Conservation (phyloP, 2,113 vertebrate genomes). For the Xenus cinereus region DNA sequence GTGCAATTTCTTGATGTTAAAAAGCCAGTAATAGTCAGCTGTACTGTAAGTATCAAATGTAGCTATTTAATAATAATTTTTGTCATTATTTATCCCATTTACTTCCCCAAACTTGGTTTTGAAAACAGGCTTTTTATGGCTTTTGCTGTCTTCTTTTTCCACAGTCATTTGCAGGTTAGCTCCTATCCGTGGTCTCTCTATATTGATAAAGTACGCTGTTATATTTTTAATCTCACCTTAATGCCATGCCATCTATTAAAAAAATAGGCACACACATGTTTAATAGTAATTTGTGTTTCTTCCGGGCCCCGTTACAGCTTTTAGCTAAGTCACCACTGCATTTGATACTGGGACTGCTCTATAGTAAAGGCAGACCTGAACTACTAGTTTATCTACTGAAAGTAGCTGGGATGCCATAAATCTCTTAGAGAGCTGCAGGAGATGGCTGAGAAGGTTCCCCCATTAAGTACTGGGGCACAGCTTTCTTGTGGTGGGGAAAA, state of each 20-base stretch:
- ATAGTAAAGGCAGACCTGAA: not conserved
- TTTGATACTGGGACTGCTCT: not conserved
- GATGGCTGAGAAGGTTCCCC: not conserved
- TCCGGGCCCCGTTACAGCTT: not conserved
- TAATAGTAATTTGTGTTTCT: not conserved
- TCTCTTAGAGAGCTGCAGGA: not conserved
- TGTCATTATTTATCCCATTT: not conserved
- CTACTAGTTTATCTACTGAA: not conserved
- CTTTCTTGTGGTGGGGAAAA: not conserved
- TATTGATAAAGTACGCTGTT: not conserved
- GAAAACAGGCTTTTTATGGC: not conserved
- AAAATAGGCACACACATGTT: not conserved
- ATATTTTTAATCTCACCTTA: not conserved
- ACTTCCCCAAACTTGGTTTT: not conserved
- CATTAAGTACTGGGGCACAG: not conserved
- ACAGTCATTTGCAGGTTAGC: not conserved
- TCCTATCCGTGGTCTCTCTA: not conserved
- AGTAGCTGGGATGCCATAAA: not conserved
- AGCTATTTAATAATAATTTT: not conserved
- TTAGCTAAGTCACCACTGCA: not conserved
- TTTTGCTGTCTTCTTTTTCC: not conserved
- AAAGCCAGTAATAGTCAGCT: not conserved
- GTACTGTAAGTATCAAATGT: not conserved
- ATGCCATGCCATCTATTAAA: not conserved
- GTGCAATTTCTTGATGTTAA: not conserved